Evolutionary conservation across 2,113 vertebrate species (phyloP).

Genomic region (Chascanopsetta lugubris): DNA sequence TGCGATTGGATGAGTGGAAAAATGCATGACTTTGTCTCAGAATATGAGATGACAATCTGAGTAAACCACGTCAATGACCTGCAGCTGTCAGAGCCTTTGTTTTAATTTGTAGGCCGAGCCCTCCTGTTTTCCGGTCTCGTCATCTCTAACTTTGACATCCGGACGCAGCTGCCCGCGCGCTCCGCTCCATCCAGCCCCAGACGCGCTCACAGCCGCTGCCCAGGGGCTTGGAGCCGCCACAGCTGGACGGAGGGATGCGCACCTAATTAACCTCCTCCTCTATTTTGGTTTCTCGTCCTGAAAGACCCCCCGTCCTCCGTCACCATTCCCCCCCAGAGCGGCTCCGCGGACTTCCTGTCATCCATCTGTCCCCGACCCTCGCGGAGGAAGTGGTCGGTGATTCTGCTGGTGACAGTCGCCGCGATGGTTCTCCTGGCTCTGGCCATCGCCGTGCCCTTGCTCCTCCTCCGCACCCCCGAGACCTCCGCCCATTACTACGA

Average conservation of each 20-base stretch:
- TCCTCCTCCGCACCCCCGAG: conserved; percentile 77
- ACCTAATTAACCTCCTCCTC: conserved; percentile 24
- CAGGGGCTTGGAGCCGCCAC: conserved; percentile 24
- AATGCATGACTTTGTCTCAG: too few species aligned
- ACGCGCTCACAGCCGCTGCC: conserved; percentile 48
- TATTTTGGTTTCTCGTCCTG: conserved; percentile 14
- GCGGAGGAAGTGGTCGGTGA: conserved; percentile 80
- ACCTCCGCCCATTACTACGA: conserved; percentile 87
- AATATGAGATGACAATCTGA: too few species aligned
- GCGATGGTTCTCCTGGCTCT: conserved; percentile 84
- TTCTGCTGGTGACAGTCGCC: conserved; percentile 76
- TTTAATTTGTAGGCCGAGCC: conserved; percentile 51
- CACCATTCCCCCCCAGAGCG: conserved; percentile 81
- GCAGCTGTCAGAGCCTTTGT: background rate
- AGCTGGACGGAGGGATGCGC: conserved; percentile 18
- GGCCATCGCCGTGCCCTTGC: conserved; percentile 81
- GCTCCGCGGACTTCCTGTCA: conserved; percentile 79
- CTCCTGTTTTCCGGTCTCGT: conserved; percentile 38
- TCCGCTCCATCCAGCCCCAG: conserved; percentile 29
- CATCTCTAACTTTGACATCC: conserved; percentile 7
- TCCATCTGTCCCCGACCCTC: conserved; percentile 73
- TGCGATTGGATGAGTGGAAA: too few species aligned
- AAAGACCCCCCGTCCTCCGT: conserved; percentile 33
- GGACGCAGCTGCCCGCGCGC: conserved; percentile 54
- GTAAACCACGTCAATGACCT: too few species aligned